Conservation (phyloP, 2,888 invertebrate species). For the Heliconius aoede region DNA sequence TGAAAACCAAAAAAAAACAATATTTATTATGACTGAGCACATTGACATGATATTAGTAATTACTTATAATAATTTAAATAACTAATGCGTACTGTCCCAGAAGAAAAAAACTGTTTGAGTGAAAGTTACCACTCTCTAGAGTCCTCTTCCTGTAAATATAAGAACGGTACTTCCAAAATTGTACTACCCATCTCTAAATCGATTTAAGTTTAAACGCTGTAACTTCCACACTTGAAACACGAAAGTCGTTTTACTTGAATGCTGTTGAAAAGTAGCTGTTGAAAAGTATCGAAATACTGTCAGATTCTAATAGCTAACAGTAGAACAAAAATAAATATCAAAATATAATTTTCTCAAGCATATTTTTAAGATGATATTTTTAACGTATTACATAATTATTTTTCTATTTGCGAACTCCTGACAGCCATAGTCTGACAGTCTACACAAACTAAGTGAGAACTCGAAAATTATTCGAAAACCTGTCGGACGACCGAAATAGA, state of each 20-base stretch:
- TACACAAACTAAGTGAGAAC: slow-evolving; percentile 13
- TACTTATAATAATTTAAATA: too few species aligned
- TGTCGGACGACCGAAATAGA: slow-evolving; percentile 22
- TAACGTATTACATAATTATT: neutral
- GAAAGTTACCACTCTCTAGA: neutral
- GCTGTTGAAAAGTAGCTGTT: slow-evolving; percentile 44
- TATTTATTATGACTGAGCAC: too few species aligned
- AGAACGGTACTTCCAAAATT: slow-evolving; percentile 35
- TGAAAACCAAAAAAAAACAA: too few species aligned
- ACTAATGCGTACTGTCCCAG: neutral
- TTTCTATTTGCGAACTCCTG: slow-evolving; percentile 18
- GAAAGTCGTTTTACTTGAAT: slow-evolving; percentile 47
- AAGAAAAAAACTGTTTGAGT: neutral
- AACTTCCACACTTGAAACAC: slow-evolving; percentile 46
- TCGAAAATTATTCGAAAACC: slow-evolving; percentile 28
- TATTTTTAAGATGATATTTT: too few species aligned
- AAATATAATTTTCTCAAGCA: neutral
- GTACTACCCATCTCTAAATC: slow-evolving; percentile 41
- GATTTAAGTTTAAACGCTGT: slow-evolving; percentile 47
- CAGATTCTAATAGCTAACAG: slow-evolving; percentile 34
- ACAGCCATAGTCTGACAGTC: slow-evolving; percentile 6
- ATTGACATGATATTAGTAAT: too few species aligned
- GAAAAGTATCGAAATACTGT: too few species aligned
- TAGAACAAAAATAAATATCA: neutral
- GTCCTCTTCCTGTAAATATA: neutral